A percentile compares a stretch with the other conserved stretches of the same genome.
Evolutionary conservation across 2,113 vertebrate species (phyloP).

Genomic region (Tetraodon nigroviridis): DNA sequence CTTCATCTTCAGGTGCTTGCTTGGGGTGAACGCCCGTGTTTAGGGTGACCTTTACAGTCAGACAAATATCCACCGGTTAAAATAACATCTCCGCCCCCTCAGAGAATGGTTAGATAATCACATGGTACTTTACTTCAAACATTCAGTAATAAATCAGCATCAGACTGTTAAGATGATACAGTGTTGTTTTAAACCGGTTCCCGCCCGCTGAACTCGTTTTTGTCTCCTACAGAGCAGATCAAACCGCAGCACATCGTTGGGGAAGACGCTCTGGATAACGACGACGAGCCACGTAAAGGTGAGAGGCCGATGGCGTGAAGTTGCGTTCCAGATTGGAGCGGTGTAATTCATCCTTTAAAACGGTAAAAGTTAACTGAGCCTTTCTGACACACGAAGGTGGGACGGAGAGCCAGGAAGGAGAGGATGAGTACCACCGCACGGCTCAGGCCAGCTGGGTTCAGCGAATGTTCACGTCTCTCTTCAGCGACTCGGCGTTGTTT

Average conservation of each 20-base stretch:
- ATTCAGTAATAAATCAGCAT: conserved; percentile 13
- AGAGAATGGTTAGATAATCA: conserved; percentile 21
- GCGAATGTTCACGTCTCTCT: conserved; percentile 86
- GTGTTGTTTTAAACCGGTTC: neutral
- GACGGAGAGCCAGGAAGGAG: conserved; percentile 74
- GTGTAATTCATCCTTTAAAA: no score
- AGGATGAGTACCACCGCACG: conserved; percentile 71
- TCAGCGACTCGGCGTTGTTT: conserved; percentile 87
- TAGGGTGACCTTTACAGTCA: conserved; percentile 37
- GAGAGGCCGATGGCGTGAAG: conserved; percentile 28
- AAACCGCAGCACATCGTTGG: conserved; percentile 87
- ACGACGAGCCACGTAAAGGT: conserved; percentile 90
- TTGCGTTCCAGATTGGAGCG: no score
- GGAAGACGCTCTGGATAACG: conserved; percentile 85
- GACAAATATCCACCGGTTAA: neutral
- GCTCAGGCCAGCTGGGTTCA: conserved; percentile 90
- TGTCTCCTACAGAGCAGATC: conserved; percentile 82
- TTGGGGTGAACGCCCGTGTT: conserved; percentile 18
- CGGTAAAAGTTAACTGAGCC: no score
- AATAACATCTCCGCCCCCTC: conserved; percentile 22
- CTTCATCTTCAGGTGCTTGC: conserved; percentile 29
- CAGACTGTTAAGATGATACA: conserved; percentile 22
- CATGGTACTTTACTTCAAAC: conserved; percentile 9
- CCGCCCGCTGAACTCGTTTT: conserved; percentile 5
- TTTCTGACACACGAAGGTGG: no score